Conservation (phyloP, 1,140 invertebrate genomes). For the Polypedilum vanderplanki region DNA sequence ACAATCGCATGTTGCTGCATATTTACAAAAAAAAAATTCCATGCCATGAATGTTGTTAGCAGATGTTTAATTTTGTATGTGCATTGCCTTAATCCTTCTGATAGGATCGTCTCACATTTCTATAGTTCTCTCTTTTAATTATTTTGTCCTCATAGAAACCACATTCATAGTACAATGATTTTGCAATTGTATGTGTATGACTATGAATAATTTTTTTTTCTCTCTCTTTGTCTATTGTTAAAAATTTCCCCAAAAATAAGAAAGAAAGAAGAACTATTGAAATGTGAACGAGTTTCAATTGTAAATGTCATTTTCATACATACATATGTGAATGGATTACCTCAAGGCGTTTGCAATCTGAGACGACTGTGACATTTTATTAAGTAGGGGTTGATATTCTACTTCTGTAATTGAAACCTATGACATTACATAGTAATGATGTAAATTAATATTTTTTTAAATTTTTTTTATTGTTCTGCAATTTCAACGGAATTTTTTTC, state of each 20-base stretch:
- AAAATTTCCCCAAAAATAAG: background rate
- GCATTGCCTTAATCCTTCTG: background rate
- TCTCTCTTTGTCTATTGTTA: too few relatives aligned
- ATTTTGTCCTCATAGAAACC: too few relatives aligned
- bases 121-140: too few relatives aligned
- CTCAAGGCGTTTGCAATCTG: constrained; percentile 3
- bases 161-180: too few relatives aligned
- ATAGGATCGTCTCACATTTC: background rate
- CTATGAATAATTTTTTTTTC: too few relatives aligned
- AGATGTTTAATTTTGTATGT: constrained; percentile 20
- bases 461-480: background rate
- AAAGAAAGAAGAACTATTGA: background rate
- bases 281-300: background rate
- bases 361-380: background rate
- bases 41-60: background rate
- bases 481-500: background rate
- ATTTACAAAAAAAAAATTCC: too few relatives aligned
- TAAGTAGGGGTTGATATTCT: background rate
- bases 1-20: background rate
- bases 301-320: background rate
- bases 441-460: background rate
- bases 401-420: background rate
- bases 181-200: too few relatives aligned
- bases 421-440: constrained; percentile 3
- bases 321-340: background rate